Conservation (phyloP, 2,888 invertebrate species). For the Tetragonula carbonaria region DNA sequence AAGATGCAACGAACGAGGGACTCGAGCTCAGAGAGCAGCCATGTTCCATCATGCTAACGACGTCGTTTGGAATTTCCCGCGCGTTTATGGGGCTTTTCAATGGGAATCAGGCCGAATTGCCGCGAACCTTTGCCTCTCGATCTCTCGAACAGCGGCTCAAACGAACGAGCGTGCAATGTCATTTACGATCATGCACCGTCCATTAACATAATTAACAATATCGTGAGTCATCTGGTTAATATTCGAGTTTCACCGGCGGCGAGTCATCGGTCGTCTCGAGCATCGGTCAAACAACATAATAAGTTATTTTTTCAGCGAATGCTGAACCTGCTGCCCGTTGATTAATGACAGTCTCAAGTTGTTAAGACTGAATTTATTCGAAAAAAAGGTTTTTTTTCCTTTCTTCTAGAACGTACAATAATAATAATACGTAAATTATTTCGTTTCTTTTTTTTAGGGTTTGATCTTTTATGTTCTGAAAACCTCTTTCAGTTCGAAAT, state of each 20-base stretch:
- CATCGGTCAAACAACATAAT: not conserved
- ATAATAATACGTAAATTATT: not conserved
- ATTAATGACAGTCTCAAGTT: not conserved
- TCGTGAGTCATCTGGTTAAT: conserved; percentile 63
- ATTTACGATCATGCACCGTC: conserved; percentile 21
- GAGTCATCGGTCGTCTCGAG: conserved; percentile 22
- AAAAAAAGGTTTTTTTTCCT: not conserved
- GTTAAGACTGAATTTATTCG: not conserved
- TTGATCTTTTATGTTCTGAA: too few species aligned
- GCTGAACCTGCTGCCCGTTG: not conserved
- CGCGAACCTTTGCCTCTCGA: conserved; percentile 5
- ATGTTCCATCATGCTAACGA: conserved; percentile 49
- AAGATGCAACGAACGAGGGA: conserved; percentile 26
- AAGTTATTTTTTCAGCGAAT: conserved; percentile 18
- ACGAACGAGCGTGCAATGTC: conserved; percentile 1
- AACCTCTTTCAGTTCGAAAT: too few species aligned
- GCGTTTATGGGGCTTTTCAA: conserved; percentile 56
- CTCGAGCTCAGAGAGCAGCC: conserved; percentile 21
- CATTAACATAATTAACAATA: conserved; percentile 69
- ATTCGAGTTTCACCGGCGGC: conserved; percentile 32
- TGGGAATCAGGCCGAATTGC: conserved; percentile 37
- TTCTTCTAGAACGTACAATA: not conserved
- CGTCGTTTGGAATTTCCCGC: conserved; percentile 62
- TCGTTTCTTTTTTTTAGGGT: not conserved
- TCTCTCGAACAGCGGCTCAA: conserved; percentile 18